Evolutionary conservation across 2,113 vertebrate genomes (phyloP), one percentile per base, ranked within the genome.

Genomic region (Ciconia maguari): DNA sequence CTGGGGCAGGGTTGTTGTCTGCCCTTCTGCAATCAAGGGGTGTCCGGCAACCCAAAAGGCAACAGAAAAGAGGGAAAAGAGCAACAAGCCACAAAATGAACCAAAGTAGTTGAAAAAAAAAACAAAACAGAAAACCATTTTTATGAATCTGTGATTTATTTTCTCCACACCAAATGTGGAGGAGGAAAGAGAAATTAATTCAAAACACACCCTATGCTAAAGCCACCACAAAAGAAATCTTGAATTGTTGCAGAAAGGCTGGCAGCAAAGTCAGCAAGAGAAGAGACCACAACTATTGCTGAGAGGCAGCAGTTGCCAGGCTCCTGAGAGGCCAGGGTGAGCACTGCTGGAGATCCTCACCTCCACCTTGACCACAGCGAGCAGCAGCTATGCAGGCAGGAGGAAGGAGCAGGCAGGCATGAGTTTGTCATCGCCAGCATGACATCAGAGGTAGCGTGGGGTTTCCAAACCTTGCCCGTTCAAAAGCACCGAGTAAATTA

Each of bases 1-100:
- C 32, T 0, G 4, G 25, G 5, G 5, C 41, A 65, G 41, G 13
- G 27, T 2, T n/a, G 14, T 13, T 10, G 5, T 6, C 49, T 30
- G 68, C 8, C 48, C 25, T 20, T 10, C 22, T 29, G 75, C 49
- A 26, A 11, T 4, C 10, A 13, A 65, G 26, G 17, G 13, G 15
- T 22, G 10, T 22, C 69, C 10, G 7, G 29, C 44, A 52, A 76
- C 13, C 6, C 25, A 58, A 62, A 49, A 75, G 24, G 19, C 15
- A 26, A 38, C 16, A 27, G 10, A 15, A 64, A 92, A 48, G 41
- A 55, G 36, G 41, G 20, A 25, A 44, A 68, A 41, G 15, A 30
- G 7, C 38, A 85, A 32, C 10, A 58, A 71, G 24, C 9, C 44
- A 69, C 21, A 48, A 76, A 79, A 77, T 2, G 4, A 84, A 77